A percentile compares a stretch with the other conserved stretches of the same genome.
Conservation (phyloP, 1,140 invertebrate species). For the Cherax destructor region DNA sequence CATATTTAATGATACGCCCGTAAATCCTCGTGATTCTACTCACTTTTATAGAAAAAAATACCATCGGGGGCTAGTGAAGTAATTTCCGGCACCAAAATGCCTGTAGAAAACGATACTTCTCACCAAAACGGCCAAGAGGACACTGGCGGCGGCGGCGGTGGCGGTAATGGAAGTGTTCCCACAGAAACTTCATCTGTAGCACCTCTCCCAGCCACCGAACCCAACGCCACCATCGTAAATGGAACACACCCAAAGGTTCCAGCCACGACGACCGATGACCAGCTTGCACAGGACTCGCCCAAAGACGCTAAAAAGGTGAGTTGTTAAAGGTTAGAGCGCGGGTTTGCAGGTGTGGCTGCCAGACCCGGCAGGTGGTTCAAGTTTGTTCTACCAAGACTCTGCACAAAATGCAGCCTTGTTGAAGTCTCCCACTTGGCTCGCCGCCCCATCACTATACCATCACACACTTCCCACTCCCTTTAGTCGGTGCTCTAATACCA, state of each 20-base stretch:
- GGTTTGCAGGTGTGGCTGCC: neutral
- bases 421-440: constrained; percentile 23
- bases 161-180: constrained; percentile 40
- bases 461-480: neutral
- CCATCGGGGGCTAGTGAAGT: constrained; percentile 39
- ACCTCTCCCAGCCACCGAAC: constrained; percentile 21
- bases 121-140: constrained; percentile 50
- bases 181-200: constrained; percentile 22
- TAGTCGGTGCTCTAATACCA: neutral
- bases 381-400: neutral
- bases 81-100: constrained; percentile 32
- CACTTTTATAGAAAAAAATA: constrained; percentile 8
- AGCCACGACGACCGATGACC: constrained; percentile 27
- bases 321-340: neutral
- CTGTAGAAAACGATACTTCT: constrained; percentile 53
- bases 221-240: constrained; percentile 55
- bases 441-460: neutral
- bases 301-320: constrained; percentile 61
- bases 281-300: constrained; percentile 33
- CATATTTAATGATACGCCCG: constrained; percentile 50
- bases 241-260: constrained; percentile 49
- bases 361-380: constrained; percentile 26
- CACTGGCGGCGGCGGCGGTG: constrained; percentile 31
- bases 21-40: constrained; percentile 33
- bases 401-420: constrained; percentile 28